Evolutionary conservation across 2,797 vertebrate genomes (phyloP), one percentile per base, ranked within the genome.

Genomic region (Anisognathus igniventris): DNA sequence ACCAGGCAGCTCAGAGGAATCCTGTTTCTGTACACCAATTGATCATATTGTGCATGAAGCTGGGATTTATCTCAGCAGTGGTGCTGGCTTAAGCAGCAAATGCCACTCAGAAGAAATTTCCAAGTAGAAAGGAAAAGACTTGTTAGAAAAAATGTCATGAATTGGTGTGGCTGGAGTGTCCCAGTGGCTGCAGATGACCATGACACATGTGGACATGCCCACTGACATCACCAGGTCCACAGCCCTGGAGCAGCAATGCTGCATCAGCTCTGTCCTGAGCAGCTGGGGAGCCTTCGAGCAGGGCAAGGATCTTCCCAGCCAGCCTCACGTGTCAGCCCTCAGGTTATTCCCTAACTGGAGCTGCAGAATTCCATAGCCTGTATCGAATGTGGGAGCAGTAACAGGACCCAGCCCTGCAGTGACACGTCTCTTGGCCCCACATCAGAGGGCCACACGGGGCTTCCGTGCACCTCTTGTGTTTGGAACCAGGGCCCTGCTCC

Each of bases 31-130:
- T 70, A 78, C 77, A 76, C 64, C 2, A 11, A 86, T 70, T 82
- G 80, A 94, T 96, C 80, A 27, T 77, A 33, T 89, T 96, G 86
- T 88, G 92, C 89, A 86, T 68, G 64, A 85, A 91, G 80, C 86
- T 66, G 58, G 84, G 88, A 58, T 88, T 95, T 94, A 91, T 91
- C 90, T 95, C 31, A 0, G 93, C 1, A 2, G 48, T 2, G 0
- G 40, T 7, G 30, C 64, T 48, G 64, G 60, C 44, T 85, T 95
- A 92, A 91, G 82, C 64, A 89, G 74, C 37, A 61, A 86, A 81
- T 85, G 80, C 71, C 14, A 17, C 87, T 75, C 39, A 3, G 54
- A 91, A 82, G 51, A 76, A 85, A 76, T 62, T 68, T 72, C 51
- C 28, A 54, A 77, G 67, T 19, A 28, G 56, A 85, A 92, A 85